These are phyloP conservation scores for Dendroctonus ponderosae DNA, from an alignment of 1,140 invertebrate species.

Conservation along the genomic window DNA sequence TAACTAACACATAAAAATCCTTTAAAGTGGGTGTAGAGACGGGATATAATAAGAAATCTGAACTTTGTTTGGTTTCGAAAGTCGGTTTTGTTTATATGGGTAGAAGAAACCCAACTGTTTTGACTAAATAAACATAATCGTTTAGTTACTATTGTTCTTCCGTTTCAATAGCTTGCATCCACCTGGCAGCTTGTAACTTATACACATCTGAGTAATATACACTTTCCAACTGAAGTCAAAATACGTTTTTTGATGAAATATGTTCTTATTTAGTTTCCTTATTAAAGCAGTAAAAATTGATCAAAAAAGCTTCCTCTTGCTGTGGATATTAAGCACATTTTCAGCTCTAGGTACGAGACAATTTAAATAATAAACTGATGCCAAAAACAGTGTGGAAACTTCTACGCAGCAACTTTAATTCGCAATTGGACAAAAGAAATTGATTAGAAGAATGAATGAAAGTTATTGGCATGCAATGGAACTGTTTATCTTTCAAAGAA, in stretches of 20 bases:
- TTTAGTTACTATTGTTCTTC: conserved; percentile 39
- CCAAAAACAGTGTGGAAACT: too few relatives aligned
- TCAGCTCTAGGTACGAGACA: too few relatives aligned
- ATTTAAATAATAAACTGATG: too few relatives aligned
- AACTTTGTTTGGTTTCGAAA: conserved; percentile 38
- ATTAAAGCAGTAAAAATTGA: too few relatives aligned
- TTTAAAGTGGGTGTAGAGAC: conserved; percentile 33
- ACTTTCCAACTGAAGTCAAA: neutral
- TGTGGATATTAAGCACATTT: too few relatives aligned
- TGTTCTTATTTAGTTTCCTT: too few relatives aligned
- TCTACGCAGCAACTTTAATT: too few relatives aligned
- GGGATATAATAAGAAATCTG: conserved; percentile 34
- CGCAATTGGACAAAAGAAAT: too few relatives aligned
- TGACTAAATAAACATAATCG: conserved; percentile 39
- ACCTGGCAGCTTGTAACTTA: conserved; percentile 36
- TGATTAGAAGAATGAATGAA: too few relatives aligned
- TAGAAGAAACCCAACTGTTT: conserved; percentile 39
- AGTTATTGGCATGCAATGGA: too few relatives aligned
- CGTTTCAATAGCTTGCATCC: conserved; percentile 38
- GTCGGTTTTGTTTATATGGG: conserved; percentile 39
- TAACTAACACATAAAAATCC: conserved; percentile 14
- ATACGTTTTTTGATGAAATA: too few relatives aligned
- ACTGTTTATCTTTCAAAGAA: conserved; percentile 1
- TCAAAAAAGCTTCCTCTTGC: too few relatives aligned
- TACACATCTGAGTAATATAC: conserved; percentile 25